Conservation (phyloP, 2,113 vertebrate species). For the Paracanthobrama guichenoti region DNA sequence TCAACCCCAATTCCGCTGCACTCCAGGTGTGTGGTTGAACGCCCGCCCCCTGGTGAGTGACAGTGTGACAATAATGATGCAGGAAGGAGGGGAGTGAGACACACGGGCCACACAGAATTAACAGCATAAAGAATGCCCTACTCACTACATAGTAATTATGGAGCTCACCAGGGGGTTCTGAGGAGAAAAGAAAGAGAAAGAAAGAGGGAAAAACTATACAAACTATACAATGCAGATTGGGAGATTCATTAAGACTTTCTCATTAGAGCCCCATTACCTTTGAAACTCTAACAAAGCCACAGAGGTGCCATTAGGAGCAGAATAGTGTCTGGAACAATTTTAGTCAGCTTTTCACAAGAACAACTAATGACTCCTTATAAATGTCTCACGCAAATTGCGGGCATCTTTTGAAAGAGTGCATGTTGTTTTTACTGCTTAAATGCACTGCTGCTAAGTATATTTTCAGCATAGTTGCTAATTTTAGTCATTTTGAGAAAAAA, state of each 20-base stretch:
- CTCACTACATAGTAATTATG: slow-evolving; percentile 53
- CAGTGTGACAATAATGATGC: slow-evolving; percentile 53
- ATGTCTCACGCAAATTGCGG: slow-evolving; percentile 46
- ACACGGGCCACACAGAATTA: slow-evolving; percentile 43
- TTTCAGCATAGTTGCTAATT: slow-evolving; percentile 22
- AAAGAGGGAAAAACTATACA: slow-evolving; percentile 41
- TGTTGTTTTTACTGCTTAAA: slow-evolving; percentile 30
- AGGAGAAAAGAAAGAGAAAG: slow-evolving; percentile 43
- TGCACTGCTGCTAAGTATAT: slow-evolving; percentile 10
- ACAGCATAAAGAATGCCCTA: slow-evolving; percentile 43
- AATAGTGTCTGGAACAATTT: slow-evolving; percentile 55
- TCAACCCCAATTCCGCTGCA: slow-evolving; percentile 31
- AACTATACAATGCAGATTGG: slow-evolving; percentile 55
- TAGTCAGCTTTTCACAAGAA: slow-evolving; percentile 43
- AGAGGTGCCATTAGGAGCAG: slow-evolving; percentile 55
- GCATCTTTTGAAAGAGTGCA: slow-evolving; percentile 35
- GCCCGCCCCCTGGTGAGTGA: slow-evolving; percentile 36
- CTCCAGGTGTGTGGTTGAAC: slow-evolving; percentile 49
- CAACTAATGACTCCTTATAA: slow-evolving; percentile 47
- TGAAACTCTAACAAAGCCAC: slow-evolving; percentile 47
- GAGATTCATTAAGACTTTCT: slow-evolving; percentile 59
- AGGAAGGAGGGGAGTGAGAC: slow-evolving; percentile 41
- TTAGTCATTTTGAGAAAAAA: neutral
- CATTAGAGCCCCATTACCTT: slow-evolving; percentile 56
- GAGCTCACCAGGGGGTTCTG: slow-evolving; percentile 47